These are phyloP conservation scores for Enteromius argenteus DNA, from an alignment of 2,797 vertebrate genomes.

Conservation along the genomic window DNA sequence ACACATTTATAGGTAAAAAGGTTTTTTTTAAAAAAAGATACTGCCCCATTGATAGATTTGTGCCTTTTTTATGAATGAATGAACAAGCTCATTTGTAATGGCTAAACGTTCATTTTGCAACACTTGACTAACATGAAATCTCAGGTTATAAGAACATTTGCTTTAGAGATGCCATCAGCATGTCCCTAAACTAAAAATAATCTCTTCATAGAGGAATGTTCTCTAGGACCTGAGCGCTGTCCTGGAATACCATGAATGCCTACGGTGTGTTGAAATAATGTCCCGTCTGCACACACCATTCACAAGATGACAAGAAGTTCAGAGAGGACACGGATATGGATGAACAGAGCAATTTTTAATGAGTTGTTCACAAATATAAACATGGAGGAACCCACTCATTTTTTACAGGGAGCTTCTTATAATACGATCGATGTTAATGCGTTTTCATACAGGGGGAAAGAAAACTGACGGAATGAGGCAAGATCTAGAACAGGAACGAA, in stretches of 20 bases:
- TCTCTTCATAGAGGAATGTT: slow-evolving; percentile 4
- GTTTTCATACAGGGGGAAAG: not conserved
- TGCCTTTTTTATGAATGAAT: not conserved
- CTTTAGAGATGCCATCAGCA: slow-evolving; percentile 3
- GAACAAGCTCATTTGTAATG: not conserved
- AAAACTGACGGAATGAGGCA: slow-evolving; percentile 6
- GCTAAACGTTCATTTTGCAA: not conserved
- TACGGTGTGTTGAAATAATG: not conserved
- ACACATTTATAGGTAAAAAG: not conserved
- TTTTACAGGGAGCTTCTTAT: slow-evolving; percentile 56
- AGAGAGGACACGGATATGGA: slow-evolving; percentile 54
- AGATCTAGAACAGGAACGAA: slow-evolving; percentile 2
- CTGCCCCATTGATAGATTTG: not conserved
- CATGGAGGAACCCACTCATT: slow-evolving; percentile 60
- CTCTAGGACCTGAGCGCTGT: not conserved
- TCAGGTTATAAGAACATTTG: not conserved
- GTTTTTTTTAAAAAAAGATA: not conserved
- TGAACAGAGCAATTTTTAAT: slow-evolving; percentile 76
- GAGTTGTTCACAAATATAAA: slow-evolving; percentile 76
- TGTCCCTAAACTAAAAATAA: slow-evolving; percentile 24
- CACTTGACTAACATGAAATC: not conserved
- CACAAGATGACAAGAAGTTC: slow-evolving; percentile 8
- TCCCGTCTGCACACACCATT: not conserved
- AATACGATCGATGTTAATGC: slow-evolving; percentile 21
- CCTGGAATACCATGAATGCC: slow-evolving; percentile 15